A percentile compares a stretch with the other conserved stretches of the same genome.
phyloP scores from a whole-genome alignment of 2,113 vertebrate genomes.

The Channa argus region DNA sequence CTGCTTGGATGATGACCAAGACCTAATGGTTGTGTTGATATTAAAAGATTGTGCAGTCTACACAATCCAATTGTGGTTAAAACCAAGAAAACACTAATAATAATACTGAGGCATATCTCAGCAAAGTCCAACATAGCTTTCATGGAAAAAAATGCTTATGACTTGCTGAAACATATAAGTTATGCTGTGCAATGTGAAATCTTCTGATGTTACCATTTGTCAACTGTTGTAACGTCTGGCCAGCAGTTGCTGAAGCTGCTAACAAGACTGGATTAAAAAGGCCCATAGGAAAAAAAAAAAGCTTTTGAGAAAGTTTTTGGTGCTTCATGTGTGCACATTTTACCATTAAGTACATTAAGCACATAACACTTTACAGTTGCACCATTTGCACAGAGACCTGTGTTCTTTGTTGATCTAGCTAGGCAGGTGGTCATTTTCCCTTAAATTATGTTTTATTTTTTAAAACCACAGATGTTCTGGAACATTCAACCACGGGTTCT shows the following conservation, averaged over 20 bases:
- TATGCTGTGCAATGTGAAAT: not conserved
- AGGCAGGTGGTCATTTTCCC: too few species aligned
- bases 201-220: constrained; percentile 2
- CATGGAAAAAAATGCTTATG: constrained; percentile 5
- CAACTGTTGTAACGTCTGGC: constrained; percentile 7
- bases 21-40: constrained; percentile 58
- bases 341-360: too few species aligned
- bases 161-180: constrained; percentile 10
- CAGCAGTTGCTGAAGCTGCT: not conserved
- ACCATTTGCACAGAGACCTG: too few species aligned
- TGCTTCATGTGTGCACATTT: too few species aligned
- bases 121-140: constrained; percentile 33
- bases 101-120: constrained; percentile 32
- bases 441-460: too few species aligned
- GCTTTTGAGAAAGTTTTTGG: too few species aligned
- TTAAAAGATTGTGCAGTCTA: constrained; percentile 48
- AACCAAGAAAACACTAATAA: constrained; percentile 45
- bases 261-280: too few species aligned
- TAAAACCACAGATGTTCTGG: too few species aligned
- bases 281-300: too few species aligned
- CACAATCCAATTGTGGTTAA: constrained; percentile 66
- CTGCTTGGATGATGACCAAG: constrained; percentile 51
- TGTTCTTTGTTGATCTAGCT: too few species aligned
- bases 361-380: too few species aligned
- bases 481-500: too few species aligned